A percentile compares a stretch with the other conserved stretches of the same genome.
Conservation (phyloP, 2,888 invertebrate genomes). For the Dasypogon diadema region DNA sequence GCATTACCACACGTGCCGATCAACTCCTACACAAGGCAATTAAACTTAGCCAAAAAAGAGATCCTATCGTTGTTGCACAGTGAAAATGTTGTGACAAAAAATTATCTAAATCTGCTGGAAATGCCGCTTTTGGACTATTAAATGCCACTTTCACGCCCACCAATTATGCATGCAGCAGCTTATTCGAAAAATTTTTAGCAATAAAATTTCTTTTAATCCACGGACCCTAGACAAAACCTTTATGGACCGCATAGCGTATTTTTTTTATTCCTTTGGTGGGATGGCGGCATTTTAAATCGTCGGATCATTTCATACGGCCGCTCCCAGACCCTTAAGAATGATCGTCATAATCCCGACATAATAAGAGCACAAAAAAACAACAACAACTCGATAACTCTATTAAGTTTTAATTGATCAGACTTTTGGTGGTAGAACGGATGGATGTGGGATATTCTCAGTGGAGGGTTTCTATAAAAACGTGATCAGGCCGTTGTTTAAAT, state of each 20-base stretch:
- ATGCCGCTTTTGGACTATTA: constrained; percentile 18
- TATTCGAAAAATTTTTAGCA: constrained; percentile 28
- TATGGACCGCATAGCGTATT: neutral
- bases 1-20: constrained; percentile 8
- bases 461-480: constrained; percentile 35
- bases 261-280: too few species aligned
- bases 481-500: constrained; percentile 34
- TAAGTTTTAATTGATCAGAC: constrained; percentile 49
- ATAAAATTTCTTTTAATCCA: constrained; percentile 10
- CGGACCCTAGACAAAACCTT: constrained; percentile 17
- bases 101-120: constrained; percentile 8
- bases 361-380: constrained; percentile 18
- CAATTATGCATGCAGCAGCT: constrained; percentile 34
- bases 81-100: constrained; percentile 35
- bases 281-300: constrained; percentile 7
- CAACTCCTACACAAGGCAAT: constrained; percentile 22
- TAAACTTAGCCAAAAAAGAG: neutral
- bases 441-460: neutral
- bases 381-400: constrained; percentile 47
- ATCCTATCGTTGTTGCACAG: neutral
- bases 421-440: constrained; percentile 19
- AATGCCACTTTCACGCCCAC: constrained; percentile 36
- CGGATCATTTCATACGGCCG: constrained; percentile 1
- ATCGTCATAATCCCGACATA: constrained; percentile 18
- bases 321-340: constrained; percentile 28